Base-by-base conservation (phyloP, 2,797 vertebrate genomes). In the Micropoecilia bifurca region DNA sequence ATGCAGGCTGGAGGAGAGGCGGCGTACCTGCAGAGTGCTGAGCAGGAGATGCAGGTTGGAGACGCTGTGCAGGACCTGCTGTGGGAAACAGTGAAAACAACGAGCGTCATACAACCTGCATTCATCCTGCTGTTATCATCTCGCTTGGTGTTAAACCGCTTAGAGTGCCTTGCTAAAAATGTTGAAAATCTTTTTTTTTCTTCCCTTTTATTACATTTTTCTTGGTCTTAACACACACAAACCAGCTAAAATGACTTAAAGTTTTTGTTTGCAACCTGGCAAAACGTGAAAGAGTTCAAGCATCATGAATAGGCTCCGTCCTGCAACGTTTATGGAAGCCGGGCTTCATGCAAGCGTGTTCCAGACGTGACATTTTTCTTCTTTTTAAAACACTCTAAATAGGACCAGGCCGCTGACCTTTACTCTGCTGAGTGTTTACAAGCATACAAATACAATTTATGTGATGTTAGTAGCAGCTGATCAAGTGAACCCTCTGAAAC, bases 61-160 rank as follows among this genome's bases (percentile, higher is more conserved):
- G 69, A 99, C 96, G 55, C 96, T 97, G 85, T 96, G 94, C 75
- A 98, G 95, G 74, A 99, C 95, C 92, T 98, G 97, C 97, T 98
- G 95, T 75, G 20, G 90, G 85, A 85, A 75, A 75, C 89, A 90
- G 87, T 88, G 41, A 88, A 4, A 71, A 36, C 71, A 74, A 36
- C 82, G 78, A 90, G 72, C 8, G 76, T 77, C 76, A 47, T 3
- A n/a, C n/a, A 25, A 83, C 28, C 20, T 71, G 20, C 48, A 55
- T 57, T 69, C 55, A 57, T 71, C 28, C 7, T 18, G 33, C 7
- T 71, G 74, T 33, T 41, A 13, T 55, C 41, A 39, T 33, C 12
- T n/a, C 3, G n/a, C 59, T 33, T 33, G 14, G 16, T 61, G 14
- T 61, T 33, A 18, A 33, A 16, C 57, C 18, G 28, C 57, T 61